Base-by-base conservation (phyloP, 2,888 invertebrate genomes). In the Eupithecia inturbata region DNA sequence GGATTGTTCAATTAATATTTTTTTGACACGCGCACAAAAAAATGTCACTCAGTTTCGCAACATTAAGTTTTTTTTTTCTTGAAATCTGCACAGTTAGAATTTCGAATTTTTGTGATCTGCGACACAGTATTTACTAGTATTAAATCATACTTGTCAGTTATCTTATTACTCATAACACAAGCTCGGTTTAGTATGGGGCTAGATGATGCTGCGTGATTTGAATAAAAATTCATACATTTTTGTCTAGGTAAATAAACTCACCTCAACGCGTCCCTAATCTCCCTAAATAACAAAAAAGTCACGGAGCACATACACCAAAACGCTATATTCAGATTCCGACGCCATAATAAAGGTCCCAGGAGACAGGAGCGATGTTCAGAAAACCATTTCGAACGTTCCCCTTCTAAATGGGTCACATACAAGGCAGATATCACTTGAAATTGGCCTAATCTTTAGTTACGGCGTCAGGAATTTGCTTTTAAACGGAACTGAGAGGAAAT, bases 361-460 rank as follows among this genome's bases (percentile, higher is more conserved):
- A 85, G 85, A 84, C 81, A 80, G 77, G 78, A 80, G 80, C 84
- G 83, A 85, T 87, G 85, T 86, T 88, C 86, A 85, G 86, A 86
- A 89, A 88, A 83, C 88, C 86, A 89, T 90, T 90, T 85, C 84
- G 86, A 83, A 84, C 85, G 83, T 84, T 83, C 83, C 82, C 82
- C 84, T 86, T 82, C 82, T 82, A 87, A 89, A 88, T 85, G 85
- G 87, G 86, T 84, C 86, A 80, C 86, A 86, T 81, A 85, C 83
- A 83, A 83, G 82, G 81, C 83, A 86, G 85, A 87, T 87, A 89
- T 88, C 85, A 85, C 82, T 81, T 84, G 82, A 87, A 89, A 89
- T 89, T 87, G 89, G 87, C 84, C 86, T 90, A 90, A 90, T 90
- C 90, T 89, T 88, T 88, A 89, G 88, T 89, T 89, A 90, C 87